Evolutionary conservation across 2,797 vertebrate genomes (phyloP).

Genomic region (Lepus oiostolus): DNA sequence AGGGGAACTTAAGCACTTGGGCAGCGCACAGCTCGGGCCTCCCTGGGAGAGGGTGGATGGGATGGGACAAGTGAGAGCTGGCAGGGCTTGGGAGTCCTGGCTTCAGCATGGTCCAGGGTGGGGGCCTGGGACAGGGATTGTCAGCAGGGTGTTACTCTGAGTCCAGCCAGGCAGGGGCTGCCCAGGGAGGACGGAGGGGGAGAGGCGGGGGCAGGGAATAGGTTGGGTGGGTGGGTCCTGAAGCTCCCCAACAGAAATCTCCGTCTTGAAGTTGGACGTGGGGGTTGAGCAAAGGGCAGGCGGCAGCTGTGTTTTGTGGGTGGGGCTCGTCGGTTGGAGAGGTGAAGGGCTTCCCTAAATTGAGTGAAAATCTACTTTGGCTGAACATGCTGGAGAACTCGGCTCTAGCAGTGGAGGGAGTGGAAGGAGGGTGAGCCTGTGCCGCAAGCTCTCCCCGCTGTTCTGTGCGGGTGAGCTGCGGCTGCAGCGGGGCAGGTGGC

Average conservation of each 20-base stretch:
- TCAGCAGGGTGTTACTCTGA: no score
- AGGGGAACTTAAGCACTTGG: accelerated
- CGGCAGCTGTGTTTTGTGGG: neutral
- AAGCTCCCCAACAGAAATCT: neutral
- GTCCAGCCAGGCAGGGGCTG: neutral
- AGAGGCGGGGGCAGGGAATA: neutral
- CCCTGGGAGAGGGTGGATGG: accelerated
- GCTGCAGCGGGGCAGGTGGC: no score
- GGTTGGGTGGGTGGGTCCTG: neutral
- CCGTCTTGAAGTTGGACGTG: neutral
- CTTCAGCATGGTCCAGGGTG: no score
- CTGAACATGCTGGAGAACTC: neutral
- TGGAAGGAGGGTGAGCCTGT: neutral
- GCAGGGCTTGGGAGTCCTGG: neutral
- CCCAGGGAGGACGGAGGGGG: neutral
- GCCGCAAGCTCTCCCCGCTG: accelerated
- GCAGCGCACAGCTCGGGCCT: accelerated
- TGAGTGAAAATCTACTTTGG: neutral
- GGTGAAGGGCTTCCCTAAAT: neutral
- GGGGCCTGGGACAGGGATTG: neutral
- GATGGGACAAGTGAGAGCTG: neutral
- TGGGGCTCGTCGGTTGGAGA: neutral
- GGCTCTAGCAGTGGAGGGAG: neutral
- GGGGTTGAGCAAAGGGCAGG: no score
- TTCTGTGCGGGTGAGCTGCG: no score